Conservation (phyloP, 2,113 vertebrate genomes). For the Tyrannus savana region DNA sequence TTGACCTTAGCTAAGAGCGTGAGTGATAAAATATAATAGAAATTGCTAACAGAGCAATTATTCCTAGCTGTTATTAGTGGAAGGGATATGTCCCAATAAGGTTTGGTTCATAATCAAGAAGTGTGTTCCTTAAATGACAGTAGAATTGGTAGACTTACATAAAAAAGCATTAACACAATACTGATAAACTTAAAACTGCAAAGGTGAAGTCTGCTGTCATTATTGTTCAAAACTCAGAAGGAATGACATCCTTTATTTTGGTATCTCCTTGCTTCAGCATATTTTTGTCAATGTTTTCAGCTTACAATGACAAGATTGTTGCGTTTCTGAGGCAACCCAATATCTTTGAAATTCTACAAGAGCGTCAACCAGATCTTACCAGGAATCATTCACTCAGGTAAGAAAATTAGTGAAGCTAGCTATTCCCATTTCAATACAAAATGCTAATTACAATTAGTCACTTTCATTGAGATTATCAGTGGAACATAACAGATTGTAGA, state of each 20-base stretch:
- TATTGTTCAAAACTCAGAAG: background rate
- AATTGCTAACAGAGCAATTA: background rate
- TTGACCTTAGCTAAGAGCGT: background rate
- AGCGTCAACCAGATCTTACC: slow-evolving; percentile 93
- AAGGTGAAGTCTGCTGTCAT: background rate
- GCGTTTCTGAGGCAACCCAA: slow-evolving; percentile 97
- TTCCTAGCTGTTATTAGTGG: background rate
- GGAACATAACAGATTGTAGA: background rate
- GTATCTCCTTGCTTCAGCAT: background rate
- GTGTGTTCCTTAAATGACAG: background rate
- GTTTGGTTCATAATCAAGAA: background rate
- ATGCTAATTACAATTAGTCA: background rate
- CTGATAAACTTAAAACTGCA: background rate
- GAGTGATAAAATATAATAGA: background rate
- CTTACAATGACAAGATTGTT: slow-evolving; percentile 99
- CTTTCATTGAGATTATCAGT: background rate
- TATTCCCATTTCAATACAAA: background rate
- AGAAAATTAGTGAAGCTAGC: background rate
- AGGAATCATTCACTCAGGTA: slow-evolving; percentile 97
- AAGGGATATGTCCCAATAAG: background rate
- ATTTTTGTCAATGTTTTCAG: slow-evolving; percentile 71
- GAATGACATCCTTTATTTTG: background rate
- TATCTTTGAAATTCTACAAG: slow-evolving; percentile 97
- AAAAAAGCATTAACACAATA: background rate
- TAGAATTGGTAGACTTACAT: background rate